A percentile compares a stretch with the other conserved stretches of the same genome.
Conservation (phyloP, 1,140 invertebrate species). For the Scaptomyza hsui region DNA sequence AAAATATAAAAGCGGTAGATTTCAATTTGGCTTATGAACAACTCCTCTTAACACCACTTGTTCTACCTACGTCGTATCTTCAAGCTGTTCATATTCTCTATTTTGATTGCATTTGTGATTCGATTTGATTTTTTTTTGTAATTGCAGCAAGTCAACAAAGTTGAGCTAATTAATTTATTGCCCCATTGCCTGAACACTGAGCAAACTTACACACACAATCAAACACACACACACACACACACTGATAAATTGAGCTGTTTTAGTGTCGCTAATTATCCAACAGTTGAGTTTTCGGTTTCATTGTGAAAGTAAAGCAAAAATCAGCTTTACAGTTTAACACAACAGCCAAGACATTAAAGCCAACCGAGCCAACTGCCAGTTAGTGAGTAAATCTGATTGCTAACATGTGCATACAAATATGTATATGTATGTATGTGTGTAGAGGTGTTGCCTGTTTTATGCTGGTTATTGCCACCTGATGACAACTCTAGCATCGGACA, state of each 20-base stretch:
- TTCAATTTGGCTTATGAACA: no score
- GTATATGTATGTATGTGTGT: slow-evolving; percentile 11
- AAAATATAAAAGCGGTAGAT: no score
- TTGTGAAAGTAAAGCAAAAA: slow-evolving; percentile 62
- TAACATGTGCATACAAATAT: slow-evolving; percentile 11
- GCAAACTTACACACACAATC: no score
- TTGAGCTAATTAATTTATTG: slow-evolving; percentile 62
- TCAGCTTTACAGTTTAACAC: slow-evolving; percentile 7
- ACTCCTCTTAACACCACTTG: background rate
- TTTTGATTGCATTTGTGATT: background rate
- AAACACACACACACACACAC: no score
- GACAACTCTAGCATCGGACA: slow-evolving; percentile 24
- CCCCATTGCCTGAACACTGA: slow-evolving; percentile 44
- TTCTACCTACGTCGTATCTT: slow-evolving; percentile 2
- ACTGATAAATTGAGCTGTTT: slow-evolving; percentile 9
- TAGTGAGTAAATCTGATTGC: slow-evolving; percentile 42
- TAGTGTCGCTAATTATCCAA: slow-evolving; percentile 64
- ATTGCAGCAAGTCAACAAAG: slow-evolving; percentile 34
- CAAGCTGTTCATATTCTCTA: background rate
- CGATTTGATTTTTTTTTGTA: slow-evolving; percentile 28
- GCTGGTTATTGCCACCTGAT: slow-evolving; percentile 34
- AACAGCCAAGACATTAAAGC: no score
- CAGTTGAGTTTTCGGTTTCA: slow-evolving; percentile 58
- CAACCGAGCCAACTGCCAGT: slow-evolving; percentile 31
- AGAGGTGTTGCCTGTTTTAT: slow-evolving; percentile 29